phyloP scores from a whole-genome alignment of 2,888 invertebrate species.

The Cerastoderma edule region DNA sequence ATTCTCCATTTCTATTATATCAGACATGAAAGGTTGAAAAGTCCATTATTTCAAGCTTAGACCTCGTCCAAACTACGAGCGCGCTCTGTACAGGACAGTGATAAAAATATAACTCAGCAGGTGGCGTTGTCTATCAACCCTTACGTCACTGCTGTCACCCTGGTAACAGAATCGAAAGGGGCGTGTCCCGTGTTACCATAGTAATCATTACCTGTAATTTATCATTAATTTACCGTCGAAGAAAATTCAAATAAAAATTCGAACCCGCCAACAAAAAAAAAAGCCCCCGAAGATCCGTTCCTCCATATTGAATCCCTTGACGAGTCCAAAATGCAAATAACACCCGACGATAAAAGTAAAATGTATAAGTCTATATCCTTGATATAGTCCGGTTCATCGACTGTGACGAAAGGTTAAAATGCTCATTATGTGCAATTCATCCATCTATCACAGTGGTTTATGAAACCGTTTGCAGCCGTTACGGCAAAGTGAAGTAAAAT shows the following conservation, averaged over 20 bases:
- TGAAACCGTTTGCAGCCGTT: too few species aligned
- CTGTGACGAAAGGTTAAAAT: conserved; percentile 1
- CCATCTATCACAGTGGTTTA: background rate
- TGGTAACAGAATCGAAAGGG: conserved; percentile 30
- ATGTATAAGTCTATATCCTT: too few species aligned
- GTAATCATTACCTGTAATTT: conserved; percentile 33
- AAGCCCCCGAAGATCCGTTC: too few species aligned
- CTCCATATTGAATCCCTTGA: too few species aligned
- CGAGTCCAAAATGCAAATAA: too few species aligned
- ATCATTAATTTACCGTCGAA: conserved; percentile 32
- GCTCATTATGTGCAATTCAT: background rate
- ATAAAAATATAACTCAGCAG: conserved; percentile 10
- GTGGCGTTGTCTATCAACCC: conserved; percentile 24
- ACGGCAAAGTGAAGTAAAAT: too few species aligned
- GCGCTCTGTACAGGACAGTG: background rate
- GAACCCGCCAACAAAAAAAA: background rate
- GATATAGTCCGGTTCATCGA: too few species aligned
- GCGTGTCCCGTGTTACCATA: conserved; percentile 20
- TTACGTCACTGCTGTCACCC: conserved; percentile 32
- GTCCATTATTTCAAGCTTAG: too few species aligned
- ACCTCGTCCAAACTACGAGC: background rate
- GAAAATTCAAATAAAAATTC: conserved; percentile 22
- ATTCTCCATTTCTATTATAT: too few species aligned
- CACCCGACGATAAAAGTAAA: too few species aligned
- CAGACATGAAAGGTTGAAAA: too few species aligned